Evolutionary conservation across 2,888 invertebrate species (phyloP).

Genomic region (Drosophila kokeensis): DNA sequence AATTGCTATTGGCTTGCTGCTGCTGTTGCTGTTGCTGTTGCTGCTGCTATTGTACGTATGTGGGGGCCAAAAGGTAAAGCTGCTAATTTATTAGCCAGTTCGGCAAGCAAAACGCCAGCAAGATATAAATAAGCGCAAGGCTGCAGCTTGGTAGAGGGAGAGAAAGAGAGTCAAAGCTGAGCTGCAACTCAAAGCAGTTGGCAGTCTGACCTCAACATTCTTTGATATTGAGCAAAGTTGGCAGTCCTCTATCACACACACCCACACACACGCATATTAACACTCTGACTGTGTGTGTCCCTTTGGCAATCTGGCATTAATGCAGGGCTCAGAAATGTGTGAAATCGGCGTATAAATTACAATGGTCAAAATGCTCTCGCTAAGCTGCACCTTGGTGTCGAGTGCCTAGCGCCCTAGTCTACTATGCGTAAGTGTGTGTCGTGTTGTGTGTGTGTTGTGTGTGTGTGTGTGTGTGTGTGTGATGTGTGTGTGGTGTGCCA

Average conservation of each 20-base stretch:
- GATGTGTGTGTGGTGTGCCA: constrained; percentile 20
- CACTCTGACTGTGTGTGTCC: constrained; percentile 7
- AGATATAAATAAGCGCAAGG: constrained; percentile 71
- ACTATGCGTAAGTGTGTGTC: not conserved
- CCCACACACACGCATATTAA: not conserved
- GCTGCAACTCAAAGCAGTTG: constrained; percentile 36
- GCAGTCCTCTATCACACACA: constrained; percentile 28
- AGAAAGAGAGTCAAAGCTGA: not conserved
- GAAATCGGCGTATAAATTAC: constrained; percentile 69
- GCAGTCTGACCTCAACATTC: constrained; percentile 46
- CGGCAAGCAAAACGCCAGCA: constrained; percentile 67
- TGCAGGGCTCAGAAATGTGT: constrained; percentile 31
- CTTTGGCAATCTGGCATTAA: constrained; percentile 59
- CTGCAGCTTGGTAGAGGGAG: not conserved
- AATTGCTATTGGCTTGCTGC: constrained; percentile 75
- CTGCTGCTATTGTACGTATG: not conserved
- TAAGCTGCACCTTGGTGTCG: constrained; percentile 61
- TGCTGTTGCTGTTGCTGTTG: constrained; percentile 21
- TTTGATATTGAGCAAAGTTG: constrained; percentile 44
- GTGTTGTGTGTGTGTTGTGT: constrained; percentile 4
- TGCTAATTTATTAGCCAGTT: constrained; percentile 78
- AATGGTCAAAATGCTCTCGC: constrained; percentile 68
- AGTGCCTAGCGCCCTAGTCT: constrained; percentile 15
- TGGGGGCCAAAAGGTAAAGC: constrained; percentile 77
- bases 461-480: constrained; percentile 7